Evolutionary conservation across 53 echinoderm and acorn worm species (phyloP).

Genomic region (Apostichopus leukothele): DNA sequence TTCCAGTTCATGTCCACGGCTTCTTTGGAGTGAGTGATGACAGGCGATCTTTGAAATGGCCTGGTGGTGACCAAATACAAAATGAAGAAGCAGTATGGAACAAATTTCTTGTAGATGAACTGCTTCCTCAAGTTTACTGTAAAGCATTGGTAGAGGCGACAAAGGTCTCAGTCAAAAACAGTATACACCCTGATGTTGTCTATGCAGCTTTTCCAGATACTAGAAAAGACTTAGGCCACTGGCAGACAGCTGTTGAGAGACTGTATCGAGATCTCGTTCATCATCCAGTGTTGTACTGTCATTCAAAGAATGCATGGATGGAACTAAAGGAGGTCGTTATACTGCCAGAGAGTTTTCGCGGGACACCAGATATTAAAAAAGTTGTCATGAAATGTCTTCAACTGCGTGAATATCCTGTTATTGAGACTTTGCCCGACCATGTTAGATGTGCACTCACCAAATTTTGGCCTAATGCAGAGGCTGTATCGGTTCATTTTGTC

Average conservation of each 20-base stretch:
- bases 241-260: background rate
- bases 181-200: slow-evolving; percentile 5
- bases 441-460: background rate
- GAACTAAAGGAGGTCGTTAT: background rate
- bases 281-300: slow-evolving; percentile 8
- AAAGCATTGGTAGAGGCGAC: slow-evolving; percentile 52
- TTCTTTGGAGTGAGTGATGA: slow-evolving; percentile 62
- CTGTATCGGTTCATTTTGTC: background rate
- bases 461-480: background rate
- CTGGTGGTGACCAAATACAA: slow-evolving; percentile 71
- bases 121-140: slow-evolving; percentile 69
- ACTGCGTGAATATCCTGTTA: background rate
- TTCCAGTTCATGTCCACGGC: slow-evolving; percentile 61
- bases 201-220: slow-evolving; percentile 22
- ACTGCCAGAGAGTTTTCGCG: background rate
- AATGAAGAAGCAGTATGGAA: slow-evolving; percentile 84
- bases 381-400: slow-evolving; percentile 23
- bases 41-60: slow-evolving; percentile 92
- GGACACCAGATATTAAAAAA: background rate
- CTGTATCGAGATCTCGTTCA: slow-evolving; percentile 15
- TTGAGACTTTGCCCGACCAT: background rate
- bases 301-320: background rate
- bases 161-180: background rate
- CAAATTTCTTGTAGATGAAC: slow-evolving; percentile 53
- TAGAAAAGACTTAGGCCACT: slow-evolving; percentile 7